A percentile compares a stretch with the other conserved stretches of the same genome.
These are phyloP conservation scores for Timema cristinae DNA, from an alignment of 2,888 invertebrate species.

Conservation along the genomic window DNA sequence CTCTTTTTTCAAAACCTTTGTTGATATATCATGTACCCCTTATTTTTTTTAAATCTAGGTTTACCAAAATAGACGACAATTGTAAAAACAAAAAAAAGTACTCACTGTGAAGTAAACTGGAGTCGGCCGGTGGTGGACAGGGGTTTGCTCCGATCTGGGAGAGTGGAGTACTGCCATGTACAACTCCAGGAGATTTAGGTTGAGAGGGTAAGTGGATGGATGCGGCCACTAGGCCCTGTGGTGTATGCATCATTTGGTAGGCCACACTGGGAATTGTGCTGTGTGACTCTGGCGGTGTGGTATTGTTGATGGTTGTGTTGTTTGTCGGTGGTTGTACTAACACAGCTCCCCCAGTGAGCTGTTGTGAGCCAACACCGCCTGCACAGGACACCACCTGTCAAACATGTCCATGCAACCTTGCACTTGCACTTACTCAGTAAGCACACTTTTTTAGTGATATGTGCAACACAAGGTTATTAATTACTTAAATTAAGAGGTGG, in stretches of 20 bases:
- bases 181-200: conserved; percentile 47
- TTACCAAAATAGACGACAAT: no score
- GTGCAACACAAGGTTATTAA: neutral
- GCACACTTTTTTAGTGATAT: neutral
- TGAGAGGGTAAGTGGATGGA: conserved; percentile 41
- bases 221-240: conserved; percentile 31
- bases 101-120: conserved; percentile 47
- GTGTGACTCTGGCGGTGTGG: no score
- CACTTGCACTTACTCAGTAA: neutral
- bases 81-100: neutral
- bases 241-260: conserved; percentile 32
- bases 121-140: conserved; percentile 54
- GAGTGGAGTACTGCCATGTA: conserved; percentile 82
- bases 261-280: conserved; percentile 6
- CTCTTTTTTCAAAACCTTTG: no score
- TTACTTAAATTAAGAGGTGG: conserved; percentile 7
- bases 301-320: neutral
- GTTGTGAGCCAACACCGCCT: conserved; percentile 48
- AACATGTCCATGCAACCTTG: conserved; percentile 36
- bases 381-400: conserved; percentile 50
- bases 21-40: no score
- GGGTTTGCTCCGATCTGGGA: conserved; percentile 78
- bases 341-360: conserved; percentile 23
- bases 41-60: no score
- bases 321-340: conserved; percentile 7